A percentile compares a stretch with the other conserved stretches of the same genome.
These are phyloP conservation scores for Drosophila cracens DNA, from an alignment of 2,888 invertebrate genomes.

Conservation along the genomic window DNA sequence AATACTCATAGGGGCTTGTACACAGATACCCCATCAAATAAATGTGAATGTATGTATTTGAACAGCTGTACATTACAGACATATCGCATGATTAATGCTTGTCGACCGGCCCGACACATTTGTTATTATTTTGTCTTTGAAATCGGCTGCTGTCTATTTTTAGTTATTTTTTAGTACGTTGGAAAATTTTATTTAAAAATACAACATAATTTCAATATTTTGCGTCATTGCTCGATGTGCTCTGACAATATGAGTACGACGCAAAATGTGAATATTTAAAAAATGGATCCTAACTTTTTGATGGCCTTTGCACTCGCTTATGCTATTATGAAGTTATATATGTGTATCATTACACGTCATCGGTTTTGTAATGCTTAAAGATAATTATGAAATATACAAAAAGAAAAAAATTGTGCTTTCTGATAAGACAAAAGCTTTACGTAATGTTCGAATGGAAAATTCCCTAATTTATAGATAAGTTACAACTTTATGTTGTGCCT, in stretches of 20 bases:
- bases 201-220: constrained; percentile 30
- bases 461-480: neutral
- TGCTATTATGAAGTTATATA: neutral
- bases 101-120: constrained; percentile 22
- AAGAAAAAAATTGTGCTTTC: neutral
- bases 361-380: constrained; percentile 3
- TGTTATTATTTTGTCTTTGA: constrained; percentile 33
- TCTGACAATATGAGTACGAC: constrained; percentile 14
- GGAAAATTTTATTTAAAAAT: constrained; percentile 31
- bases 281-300: neutral
- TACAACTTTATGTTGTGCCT: neutral
- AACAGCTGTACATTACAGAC: constrained; percentile 31
- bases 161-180: constrained; percentile 1
- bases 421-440: constrained; percentile 33
- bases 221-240: constrained; percentile 47
- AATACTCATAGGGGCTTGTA: neutral
- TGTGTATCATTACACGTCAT: constrained; percentile 17
- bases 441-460: neutral
- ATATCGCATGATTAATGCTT: constrained; percentile 45
- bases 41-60: constrained; percentile 7
- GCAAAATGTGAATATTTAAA: constrained; percentile 10
- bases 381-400: constrained; percentile 1
- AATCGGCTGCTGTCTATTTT: constrained; percentile 43
- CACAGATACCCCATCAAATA: neutral
- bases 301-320: constrained; percentile 6